Evolutionary conservation across 2,113 vertebrate species (phyloP), one percentile per base, ranked within the genome.

Genomic region (Cyprinodon tularosa): DNA sequence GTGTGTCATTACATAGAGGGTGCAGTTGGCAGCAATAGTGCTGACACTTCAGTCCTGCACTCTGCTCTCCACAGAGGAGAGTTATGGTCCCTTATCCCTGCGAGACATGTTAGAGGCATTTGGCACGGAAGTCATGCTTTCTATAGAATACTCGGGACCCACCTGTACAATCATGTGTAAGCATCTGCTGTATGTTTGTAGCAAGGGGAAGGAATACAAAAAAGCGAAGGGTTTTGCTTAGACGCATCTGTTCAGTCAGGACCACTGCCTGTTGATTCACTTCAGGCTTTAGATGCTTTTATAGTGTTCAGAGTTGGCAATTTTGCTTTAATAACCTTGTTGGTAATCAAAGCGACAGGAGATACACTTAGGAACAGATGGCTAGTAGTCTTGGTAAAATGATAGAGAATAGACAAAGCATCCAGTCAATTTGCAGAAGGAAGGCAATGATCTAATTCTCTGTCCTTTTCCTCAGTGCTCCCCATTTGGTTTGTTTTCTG

Each of bases 1-100:
- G 69, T 72, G 80, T 72, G 86, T 91, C 90, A 86, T 89, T 86
- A 84, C 68, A 66, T 71, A 76, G 85, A 90, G 79, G 84, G 80
- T 82, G 82, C 74, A 64, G 85, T 81, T 85, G 88, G 90, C 89
- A 90, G 84, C 84, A 90, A 92, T 82, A 89, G 68, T 92, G 92
- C 91, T 91, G 93, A 91, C 87, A 68, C 88, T 90, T 71, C 90
- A 91, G 84, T 86, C 67, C 78, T 63, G 80, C 77, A 69, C 77
- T 85, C 78, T 71, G 84, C 86, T 88, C 84, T 84, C 78, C 70
- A 45, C 68, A 72, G 83, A 84, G 4, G 39, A 86, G 86, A 90
- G 75, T 92, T 90, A 91, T 84, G 80, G 83, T 85, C 81, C 81
- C 74, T 64, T 75, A 80, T 77, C 62, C 82, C 78, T 62, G 50